Evolutionary conservation across 2,888 invertebrate genomes (phyloP), one percentile per base, ranked within the genome.

Genomic region (Rhagium mordax): DNA sequence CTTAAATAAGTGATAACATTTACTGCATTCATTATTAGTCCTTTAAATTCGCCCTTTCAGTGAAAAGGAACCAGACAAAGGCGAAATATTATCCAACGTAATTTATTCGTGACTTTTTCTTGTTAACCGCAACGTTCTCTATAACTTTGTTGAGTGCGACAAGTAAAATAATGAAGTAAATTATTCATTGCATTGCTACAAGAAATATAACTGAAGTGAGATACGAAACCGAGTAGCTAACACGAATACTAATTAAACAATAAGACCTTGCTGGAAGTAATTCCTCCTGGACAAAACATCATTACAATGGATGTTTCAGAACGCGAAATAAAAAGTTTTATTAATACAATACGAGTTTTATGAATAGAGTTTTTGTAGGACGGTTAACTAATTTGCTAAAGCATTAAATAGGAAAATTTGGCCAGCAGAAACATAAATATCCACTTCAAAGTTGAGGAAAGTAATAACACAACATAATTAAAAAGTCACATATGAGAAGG

Each of bases 21-120:
- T 41, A 41, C n/a, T 2, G n/a, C 13, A 41, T 41, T 41, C 41
- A 41, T 41, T 41, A 41, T 41, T 10, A 51, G 51, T 18, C 51
- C 18, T 21, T 53, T 53, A 53, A 53, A 53, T 53, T 53, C 21
- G n/a, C n/a, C 13, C 53, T 24, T 24, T 53, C 53, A 24, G 21
- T 21, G 24, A 53, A 18, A 21, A 53, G 10, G 18, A 18, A 51
- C 20, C 21, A 21, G 53, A 20, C 15, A 29, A 27, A 20, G 5
- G 29, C 2, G 16, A 29, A 13, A 27, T 24, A 60, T 6, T 20
- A 41, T 16, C n/a, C 48, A 24, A 5, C 16, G n/a, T 62, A 47
- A 62, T 47, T 62, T 62, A 48, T 48, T 41, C 62, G 24, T 7
- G 47, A 62, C 48, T 62, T 62, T 62, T 62, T 48, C 62, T 62